Percentiles rank a stretch among this genome's conserved stretches.
Conservation (phyloP, 2,113 vertebrate genomes). For the Holacanthus passer region DNA sequence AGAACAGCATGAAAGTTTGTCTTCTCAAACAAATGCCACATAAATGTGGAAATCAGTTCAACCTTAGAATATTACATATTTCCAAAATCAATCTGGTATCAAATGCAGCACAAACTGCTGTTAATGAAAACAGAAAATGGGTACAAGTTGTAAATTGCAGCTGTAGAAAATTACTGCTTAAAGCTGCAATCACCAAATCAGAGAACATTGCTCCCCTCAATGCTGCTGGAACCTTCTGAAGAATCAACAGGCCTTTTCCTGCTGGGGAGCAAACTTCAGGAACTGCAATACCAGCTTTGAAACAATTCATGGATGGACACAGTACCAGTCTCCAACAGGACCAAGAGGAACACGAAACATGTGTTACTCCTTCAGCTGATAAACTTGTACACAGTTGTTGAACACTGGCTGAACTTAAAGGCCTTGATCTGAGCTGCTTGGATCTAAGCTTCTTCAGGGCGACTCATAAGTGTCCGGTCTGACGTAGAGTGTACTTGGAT, state of each 20-base stretch:
- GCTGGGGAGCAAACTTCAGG: neutral
- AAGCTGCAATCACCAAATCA: neutral
- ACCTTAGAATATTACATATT: neutral
- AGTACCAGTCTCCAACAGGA: neutral
- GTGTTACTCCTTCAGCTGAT: conserved; percentile 3
- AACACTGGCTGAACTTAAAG: neutral
- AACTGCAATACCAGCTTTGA: neutral
- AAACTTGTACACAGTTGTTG: neutral
- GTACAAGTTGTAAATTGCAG: neutral
- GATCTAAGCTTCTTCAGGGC: neutral
- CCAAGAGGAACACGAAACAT: conserved; percentile 8
- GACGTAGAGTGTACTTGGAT: conserved; percentile 89
- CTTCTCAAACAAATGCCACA: conserved; percentile 28
- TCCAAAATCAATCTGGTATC: neutral
- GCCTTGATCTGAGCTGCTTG: neutral
- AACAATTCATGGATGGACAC: neutral
- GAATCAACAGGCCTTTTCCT: neutral
- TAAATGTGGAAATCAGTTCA: conserved; percentile 24
- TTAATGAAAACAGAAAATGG: neutral
- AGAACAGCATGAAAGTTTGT: conserved; percentile 30
- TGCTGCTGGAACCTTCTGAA: conserved; percentile 1
- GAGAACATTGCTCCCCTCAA: conserved; percentile 6
- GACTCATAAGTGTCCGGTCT: conserved; percentile 87
- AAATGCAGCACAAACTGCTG: conserved; percentile 8
- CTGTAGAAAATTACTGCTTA: neutral